These are phyloP conservation scores for Eumerus sabulonum DNA, from an alignment of 2,888 invertebrate genomes.

Conservation along the genomic window DNA sequence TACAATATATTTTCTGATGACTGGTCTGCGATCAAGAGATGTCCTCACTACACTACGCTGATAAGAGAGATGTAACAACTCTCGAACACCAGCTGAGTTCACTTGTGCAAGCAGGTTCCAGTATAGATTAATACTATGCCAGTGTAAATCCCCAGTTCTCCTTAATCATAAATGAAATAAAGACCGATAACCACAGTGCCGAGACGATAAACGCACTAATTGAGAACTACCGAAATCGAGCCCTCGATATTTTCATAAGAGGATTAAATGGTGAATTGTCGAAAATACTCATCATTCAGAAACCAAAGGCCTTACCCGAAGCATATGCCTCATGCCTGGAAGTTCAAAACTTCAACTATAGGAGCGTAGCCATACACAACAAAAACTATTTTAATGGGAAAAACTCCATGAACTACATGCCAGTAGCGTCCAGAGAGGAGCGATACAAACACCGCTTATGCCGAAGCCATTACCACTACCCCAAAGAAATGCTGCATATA, in stretches of 20 bases:
- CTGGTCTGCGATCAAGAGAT: slow-evolving; percentile 56
- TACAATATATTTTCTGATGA: slow-evolving; percentile 20
- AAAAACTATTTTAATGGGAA: too few species aligned
- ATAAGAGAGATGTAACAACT: slow-evolving; percentile 65
- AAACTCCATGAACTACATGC: too few species aligned
- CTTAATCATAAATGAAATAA: slow-evolving; percentile 35
- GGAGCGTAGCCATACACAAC: neutral
- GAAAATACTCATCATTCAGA: slow-evolving; percentile 5
- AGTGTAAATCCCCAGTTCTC: neutral
- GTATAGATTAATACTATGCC: slow-evolving; percentile 1
- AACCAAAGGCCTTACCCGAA: neutral
- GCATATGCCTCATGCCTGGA: slow-evolving; percentile 4
- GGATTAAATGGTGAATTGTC: neutral
- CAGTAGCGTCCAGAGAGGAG: too few species aligned
- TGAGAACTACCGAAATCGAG: neutral
- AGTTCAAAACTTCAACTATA: slow-evolving; percentile 1
- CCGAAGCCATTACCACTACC: neutral
- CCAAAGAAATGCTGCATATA: neutral
- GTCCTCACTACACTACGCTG: slow-evolving; percentile 64
- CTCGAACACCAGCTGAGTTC: slow-evolving; percentile 58
- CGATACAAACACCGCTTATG: neutral
- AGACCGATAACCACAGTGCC: slow-evolving; percentile 47
- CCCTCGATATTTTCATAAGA: neutral
- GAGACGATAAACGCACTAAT: neutral
- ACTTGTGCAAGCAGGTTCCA: slow-evolving; percentile 43